Evolutionary conservation across 2,888 invertebrate species (phyloP).

Genomic region (Dysmachus trigonus): DNA sequence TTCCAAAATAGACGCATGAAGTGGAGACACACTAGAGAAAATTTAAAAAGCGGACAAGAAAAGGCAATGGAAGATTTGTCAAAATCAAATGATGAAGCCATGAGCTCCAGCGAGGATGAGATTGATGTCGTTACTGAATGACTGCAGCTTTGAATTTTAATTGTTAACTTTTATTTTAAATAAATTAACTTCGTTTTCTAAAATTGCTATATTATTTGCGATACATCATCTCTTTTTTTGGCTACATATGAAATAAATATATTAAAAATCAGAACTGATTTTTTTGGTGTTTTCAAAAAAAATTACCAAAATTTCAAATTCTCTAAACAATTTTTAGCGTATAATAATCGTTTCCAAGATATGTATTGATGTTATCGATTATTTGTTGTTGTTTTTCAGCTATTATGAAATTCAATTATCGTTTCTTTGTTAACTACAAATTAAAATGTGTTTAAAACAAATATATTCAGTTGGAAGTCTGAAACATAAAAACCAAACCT

Average conservation of each 20-base stretch:
- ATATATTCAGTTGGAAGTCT: too few species aligned
- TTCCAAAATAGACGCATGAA: conserved; percentile 91
- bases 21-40: conserved; percentile 83
- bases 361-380: too few species aligned
- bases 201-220: neutral
- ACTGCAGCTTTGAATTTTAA: neutral
- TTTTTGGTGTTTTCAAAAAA: too few species aligned
- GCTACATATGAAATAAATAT: too few species aligned
- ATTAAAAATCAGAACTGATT: too few species aligned
- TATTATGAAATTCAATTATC: too few species aligned
- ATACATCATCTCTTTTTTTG: neutral
- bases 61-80: conserved; percentile 53
- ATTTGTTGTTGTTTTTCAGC: too few species aligned
- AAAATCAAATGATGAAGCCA: conserved; percentile 43
- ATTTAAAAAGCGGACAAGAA: conserved; percentile 63
- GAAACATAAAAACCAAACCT: too few species aligned
- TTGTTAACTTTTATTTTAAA: conserved; percentile 1
- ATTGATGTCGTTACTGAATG: conserved; percentile 53
- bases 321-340: neutral
- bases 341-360: too few species aligned
- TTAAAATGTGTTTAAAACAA: too few species aligned
- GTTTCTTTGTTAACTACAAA: too few species aligned
- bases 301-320: neutral
- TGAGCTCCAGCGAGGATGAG: conserved; percentile 50
- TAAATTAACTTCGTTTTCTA: conserved; percentile 10